Conservation (phyloP, 2,888 invertebrate species). For the Agonum fuliginosum region DNA sequence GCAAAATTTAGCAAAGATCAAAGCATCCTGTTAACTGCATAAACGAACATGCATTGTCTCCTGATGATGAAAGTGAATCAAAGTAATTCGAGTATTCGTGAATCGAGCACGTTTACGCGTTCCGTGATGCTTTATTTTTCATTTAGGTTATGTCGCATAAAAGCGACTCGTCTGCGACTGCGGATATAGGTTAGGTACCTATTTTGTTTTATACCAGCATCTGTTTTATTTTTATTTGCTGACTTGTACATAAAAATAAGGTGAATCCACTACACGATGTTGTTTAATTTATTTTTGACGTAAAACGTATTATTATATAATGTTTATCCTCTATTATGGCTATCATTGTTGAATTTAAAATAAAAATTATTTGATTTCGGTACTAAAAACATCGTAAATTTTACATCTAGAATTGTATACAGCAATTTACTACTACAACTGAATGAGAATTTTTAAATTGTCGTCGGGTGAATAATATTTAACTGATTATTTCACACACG, state of each 20-base stretch:
- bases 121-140: background rate
- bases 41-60: conserved; percentile 30
- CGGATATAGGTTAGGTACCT: conserved; percentile 4
- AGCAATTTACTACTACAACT: too few species aligned
- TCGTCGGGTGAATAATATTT: too few species aligned
- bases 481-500: too few species aligned
- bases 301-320: too few species aligned
- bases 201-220: conserved; percentile 30
- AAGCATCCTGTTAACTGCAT: conserved; percentile 8
- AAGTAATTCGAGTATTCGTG: conserved; percentile 12
- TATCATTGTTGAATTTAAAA: background rate
- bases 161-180: conserved; percentile 26
- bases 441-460: too few species aligned
- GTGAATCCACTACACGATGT: background rate
- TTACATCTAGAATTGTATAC: too few species aligned
- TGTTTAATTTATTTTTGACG: conserved; percentile 23
- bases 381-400: background rate
- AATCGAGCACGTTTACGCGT: conserved; percentile 5
- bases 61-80: conserved; percentile 35
- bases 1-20: conserved; percentile 22
- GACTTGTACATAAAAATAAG: too few species aligned
- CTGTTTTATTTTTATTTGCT: conserved; percentile 35
- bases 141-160: conserved; percentile 31
- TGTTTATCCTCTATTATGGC: too few species aligned
- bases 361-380: background rate